These are phyloP conservation scores for Macrotus californicus DNA, from an alignment of 2,113 vertebrate species.

Conservation along the genomic window DNA sequence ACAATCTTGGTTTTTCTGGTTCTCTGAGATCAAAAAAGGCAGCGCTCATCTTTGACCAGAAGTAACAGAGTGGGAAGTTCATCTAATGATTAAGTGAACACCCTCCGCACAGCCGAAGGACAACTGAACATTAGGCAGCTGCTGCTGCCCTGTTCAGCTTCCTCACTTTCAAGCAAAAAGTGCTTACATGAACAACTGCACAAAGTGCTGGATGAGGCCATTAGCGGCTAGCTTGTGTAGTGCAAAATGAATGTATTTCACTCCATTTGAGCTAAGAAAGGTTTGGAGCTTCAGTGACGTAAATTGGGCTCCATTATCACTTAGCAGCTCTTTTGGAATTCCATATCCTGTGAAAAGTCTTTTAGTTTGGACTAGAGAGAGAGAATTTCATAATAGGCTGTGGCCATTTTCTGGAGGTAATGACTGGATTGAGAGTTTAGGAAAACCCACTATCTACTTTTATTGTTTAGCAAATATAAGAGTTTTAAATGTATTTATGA, in stretches of 20 bases:
- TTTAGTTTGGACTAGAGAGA: conserved; percentile 32
- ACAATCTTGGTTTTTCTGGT: not conserved
- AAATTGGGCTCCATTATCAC: conserved; percentile 66
- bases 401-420: conserved; percentile 42
- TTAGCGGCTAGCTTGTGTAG: conserved; percentile 20
- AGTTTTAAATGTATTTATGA: not conserved
- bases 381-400: conserved; percentile 27
- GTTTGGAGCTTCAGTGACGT: conserved; percentile 22
- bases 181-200: conserved; percentile 26
- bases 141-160: not conserved
- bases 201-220: conserved; percentile 45
- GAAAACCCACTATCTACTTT: not conserved
- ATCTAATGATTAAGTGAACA: not conserved
- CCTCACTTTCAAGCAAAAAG: conserved; percentile 5
- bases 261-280: conserved; percentile 57
- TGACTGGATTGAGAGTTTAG: not conserved
- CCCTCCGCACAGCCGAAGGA: not conserved
- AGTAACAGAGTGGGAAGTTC: not conserved
- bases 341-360: conserved; percentile 33
- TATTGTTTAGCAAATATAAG: not conserved
- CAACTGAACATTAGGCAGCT: not conserved
- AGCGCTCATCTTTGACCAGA: conserved; percentile 8
- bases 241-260: conserved; percentile 56
- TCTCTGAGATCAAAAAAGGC: not conserved
- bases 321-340: conserved; percentile 54